Percentiles rank a stretch among this genome's conserved stretches.
phyloP scores from a whole-genome alignment of 2,797 vertebrate species.

The Setipinna tenuifilis region DNA sequence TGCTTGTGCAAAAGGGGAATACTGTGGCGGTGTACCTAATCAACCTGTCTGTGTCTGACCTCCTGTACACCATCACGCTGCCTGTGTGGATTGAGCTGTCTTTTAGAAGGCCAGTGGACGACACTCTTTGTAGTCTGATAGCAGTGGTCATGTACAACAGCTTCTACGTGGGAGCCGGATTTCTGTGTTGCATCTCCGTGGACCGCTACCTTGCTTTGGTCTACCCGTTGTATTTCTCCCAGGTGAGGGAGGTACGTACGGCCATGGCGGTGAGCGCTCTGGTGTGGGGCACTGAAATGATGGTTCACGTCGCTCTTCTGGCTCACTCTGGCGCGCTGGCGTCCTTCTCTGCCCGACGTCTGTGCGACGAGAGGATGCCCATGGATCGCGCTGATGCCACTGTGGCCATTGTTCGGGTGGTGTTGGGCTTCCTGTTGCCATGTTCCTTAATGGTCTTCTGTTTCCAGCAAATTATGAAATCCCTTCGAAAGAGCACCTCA shows the following conservation, averaged over 20 bases:
- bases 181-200: slow-evolving; percentile 67
- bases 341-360: slow-evolving; percentile 38
- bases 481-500: slow-evolving; percentile 51
- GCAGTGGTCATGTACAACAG: slow-evolving; percentile 65
- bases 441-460: slow-evolving; percentile 61
- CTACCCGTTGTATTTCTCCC: slow-evolving; percentile 60
- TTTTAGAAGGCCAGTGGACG: background rate
- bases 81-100: slow-evolving; percentile 63
- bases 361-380: slow-evolving; percentile 39
- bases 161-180: slow-evolving; percentile 64
- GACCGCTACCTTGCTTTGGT: slow-evolving; percentile 63
- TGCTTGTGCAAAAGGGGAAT: slow-evolving; percentile 58
- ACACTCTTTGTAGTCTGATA: slow-evolving; percentile 49
- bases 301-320: slow-evolving; percentile 50
- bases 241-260: slow-evolving; percentile 53
- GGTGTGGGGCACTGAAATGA: slow-evolving; percentile 59
- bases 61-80: slow-evolving; percentile 64
- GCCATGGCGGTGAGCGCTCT: slow-evolving; percentile 43
- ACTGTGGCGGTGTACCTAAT: slow-evolving; percentile 61
- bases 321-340: slow-evolving; percentile 54
- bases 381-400: slow-evolving; percentile 9
- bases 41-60: slow-evolving; percentile 62
- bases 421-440: slow-evolving; percentile 58
- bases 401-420: slow-evolving; percentile 30
- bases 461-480: slow-evolving; percentile 57